Percentiles rank a stretch among this genome's conserved stretches.
Evolutionary conservation across 2,113 vertebrate species (phyloP).

Genomic region (Kobus ellipsiprymnus): DNA sequence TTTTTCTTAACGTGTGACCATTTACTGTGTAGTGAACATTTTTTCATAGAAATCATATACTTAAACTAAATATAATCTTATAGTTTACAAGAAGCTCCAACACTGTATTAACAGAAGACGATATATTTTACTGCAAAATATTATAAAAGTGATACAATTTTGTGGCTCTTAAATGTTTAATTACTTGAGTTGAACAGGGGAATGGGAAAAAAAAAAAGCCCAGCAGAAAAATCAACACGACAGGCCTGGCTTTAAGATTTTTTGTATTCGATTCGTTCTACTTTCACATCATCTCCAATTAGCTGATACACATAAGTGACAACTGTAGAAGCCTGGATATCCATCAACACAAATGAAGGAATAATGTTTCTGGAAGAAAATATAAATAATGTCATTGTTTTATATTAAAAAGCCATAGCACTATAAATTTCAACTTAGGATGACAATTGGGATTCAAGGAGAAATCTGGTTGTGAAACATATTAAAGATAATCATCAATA

Average conservation of each 20-base stretch:
- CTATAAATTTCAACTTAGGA: constrained; percentile 25
- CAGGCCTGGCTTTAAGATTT: constrained; percentile 85
- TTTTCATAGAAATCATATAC: constrained; percentile 61
- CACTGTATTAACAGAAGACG: constrained; percentile 62
- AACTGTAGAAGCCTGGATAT: constrained; percentile 98
- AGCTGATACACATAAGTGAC: constrained; percentile 99
- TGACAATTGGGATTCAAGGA: constrained; percentile 34
- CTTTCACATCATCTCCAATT: constrained; percentile 98
- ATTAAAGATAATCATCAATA: constrained; percentile 26
- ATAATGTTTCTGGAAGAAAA: constrained; percentile 92
- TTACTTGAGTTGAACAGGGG: constrained; percentile 11
- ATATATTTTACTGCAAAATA: constrained; percentile 70
- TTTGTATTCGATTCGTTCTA: constrained; percentile 99
- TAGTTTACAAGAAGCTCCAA: constrained; percentile 64
- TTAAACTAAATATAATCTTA: constrained; percentile 71
- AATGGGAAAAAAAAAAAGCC: constrained; percentile 53
- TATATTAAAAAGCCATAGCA: background rate
- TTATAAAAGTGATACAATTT: constrained; percentile 70
- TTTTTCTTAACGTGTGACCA: constrained; percentile 58
- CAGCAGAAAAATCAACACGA: constrained; percentile 68
- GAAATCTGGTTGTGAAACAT: constrained; percentile 8
- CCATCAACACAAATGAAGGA: constrained; percentile 99
- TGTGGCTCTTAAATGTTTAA: constrained; percentile 54
- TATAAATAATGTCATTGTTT: constrained; percentile 11
- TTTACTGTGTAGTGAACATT: constrained; percentile 59